Conservation (phyloP, 2,888 invertebrate genomes). For the Mamestra brassicae region DNA sequence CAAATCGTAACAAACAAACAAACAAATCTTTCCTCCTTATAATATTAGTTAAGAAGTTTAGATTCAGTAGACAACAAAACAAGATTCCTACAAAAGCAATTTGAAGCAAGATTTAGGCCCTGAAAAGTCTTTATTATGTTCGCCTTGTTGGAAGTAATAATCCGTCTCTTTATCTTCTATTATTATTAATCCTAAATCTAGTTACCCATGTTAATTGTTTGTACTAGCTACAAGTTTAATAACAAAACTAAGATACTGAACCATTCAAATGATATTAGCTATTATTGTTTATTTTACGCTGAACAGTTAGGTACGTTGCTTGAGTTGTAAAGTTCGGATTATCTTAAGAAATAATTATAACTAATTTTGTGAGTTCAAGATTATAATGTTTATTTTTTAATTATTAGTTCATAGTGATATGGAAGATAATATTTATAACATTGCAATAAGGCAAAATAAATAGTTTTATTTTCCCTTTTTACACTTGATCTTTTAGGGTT, state of each 20-base stretch:
- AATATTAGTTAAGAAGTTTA: too few species aligned
- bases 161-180: not conserved
- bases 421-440: too few species aligned
- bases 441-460: too few species aligned
- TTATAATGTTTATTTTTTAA: not conserved
- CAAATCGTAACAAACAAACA: too few species aligned
- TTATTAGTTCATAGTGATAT: not conserved
- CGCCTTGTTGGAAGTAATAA: conserved; percentile 10
- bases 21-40: too few species aligned
- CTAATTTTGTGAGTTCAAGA: conserved; percentile 1
- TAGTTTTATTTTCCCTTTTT: too few species aligned
- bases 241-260: conserved; percentile 21
- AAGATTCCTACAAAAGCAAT: not conserved
- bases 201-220: conserved; percentile 20
- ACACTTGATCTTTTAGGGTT: too few species aligned
- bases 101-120: not conserved
- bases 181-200: not conserved
- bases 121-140: not conserved
- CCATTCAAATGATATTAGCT: conserved; percentile 15
- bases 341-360: conserved; percentile 19
- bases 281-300: conserved; percentile 7
- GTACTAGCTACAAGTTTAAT: conserved; percentile 5
- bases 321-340: conserved; percentile 10
- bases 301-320: not conserved
- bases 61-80: not conserved